phyloP scores from a whole-genome alignment of 2,888 invertebrate species.

The Chromoteleia sp. region DNA sequence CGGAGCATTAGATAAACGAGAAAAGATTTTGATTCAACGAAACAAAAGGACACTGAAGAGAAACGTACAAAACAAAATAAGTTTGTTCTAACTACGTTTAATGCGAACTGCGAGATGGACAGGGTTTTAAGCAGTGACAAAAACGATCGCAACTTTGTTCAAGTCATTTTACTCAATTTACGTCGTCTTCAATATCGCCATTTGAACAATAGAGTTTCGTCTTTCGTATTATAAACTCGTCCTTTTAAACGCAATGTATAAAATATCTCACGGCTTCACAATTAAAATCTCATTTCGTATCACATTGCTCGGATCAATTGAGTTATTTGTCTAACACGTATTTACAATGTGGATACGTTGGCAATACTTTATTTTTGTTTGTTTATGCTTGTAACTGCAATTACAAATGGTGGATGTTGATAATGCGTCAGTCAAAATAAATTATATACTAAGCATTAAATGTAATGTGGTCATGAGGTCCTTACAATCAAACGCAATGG shows the following conservation, averaged over 20 bases:
- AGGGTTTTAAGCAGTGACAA: slow-evolving; percentile 62
- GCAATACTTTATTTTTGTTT: slow-evolving; percentile 35
- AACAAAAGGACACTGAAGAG: neutral
- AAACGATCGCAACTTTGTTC: slow-evolving; percentile 53
- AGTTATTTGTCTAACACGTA: slow-evolving; percentile 42
- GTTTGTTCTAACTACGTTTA: slow-evolving; percentile 27
- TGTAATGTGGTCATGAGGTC: slow-evolving; percentile 8
- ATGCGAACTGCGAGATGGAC: slow-evolving; percentile 39
- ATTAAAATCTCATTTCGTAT: slow-evolving; percentile 54
- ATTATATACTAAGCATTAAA: slow-evolving; percentile 26
- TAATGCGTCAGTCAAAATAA: slow-evolving; percentile 22
- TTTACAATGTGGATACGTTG: slow-evolving; percentile 64
- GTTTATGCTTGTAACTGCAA: slow-evolving; percentile 15
- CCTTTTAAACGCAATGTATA: slow-evolving; percentile 31
- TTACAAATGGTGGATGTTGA: slow-evolving; percentile 37
- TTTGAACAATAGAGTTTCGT: slow-evolving; percentile 53
- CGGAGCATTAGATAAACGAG: slow-evolving; percentile 7
- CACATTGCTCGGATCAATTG: slow-evolving; percentile 36
- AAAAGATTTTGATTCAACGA: neutral
- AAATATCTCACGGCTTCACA: slow-evolving; percentile 47
- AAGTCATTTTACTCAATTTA: slow-evolving; percentile 61
- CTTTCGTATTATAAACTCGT: slow-evolving; percentile 34
- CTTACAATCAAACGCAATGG: slow-evolving; percentile 30
- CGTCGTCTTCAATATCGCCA: slow-evolving; percentile 30
- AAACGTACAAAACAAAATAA: slow-evolving; percentile 34